A percentile compares a stretch with the other conserved stretches of the same genome.
Conservation (phyloP, 2,113 vertebrate genomes). For the Panthera leo region DNA sequence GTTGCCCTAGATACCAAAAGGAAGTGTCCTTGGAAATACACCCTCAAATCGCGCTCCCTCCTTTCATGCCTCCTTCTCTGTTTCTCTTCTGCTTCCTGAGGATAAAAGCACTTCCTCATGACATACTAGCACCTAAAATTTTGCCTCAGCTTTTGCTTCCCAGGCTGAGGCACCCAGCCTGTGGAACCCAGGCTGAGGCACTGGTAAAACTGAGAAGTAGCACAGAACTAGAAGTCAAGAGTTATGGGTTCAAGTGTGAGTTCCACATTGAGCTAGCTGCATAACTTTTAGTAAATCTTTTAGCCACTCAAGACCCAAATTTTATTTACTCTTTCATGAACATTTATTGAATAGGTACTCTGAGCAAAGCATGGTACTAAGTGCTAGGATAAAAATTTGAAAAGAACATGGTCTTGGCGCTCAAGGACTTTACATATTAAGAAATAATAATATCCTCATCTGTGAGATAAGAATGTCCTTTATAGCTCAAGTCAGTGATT, state of each 20-base stretch:
- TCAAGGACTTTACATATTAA: constrained; percentile 21
- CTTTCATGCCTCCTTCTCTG: neutral
- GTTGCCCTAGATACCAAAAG: neutral
- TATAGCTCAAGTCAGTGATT: neutral
- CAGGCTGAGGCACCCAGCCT: neutral
- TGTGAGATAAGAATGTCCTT: neutral
- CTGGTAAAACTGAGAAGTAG: neutral
- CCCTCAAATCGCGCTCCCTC: no score
- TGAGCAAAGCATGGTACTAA: neutral
- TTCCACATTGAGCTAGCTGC: neutral
- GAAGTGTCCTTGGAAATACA: neutral
- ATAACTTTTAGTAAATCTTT: neutral
- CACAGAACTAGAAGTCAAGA: neutral
- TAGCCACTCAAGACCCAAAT: neutral
- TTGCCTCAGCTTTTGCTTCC: neutral
- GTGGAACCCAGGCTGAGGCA: neutral
- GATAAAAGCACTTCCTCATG: neutral
- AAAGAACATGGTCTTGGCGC: neutral
- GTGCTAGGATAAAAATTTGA: neutral
- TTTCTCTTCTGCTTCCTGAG: neutral
- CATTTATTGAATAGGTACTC: neutral
- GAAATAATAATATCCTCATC: constrained; percentile 25
- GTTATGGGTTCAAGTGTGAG: neutral
- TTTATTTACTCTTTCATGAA: neutral
- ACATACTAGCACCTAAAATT: neutral